phyloP scores from a whole-genome alignment of 2,888 invertebrate species.

The Monopis laevigella region DNA sequence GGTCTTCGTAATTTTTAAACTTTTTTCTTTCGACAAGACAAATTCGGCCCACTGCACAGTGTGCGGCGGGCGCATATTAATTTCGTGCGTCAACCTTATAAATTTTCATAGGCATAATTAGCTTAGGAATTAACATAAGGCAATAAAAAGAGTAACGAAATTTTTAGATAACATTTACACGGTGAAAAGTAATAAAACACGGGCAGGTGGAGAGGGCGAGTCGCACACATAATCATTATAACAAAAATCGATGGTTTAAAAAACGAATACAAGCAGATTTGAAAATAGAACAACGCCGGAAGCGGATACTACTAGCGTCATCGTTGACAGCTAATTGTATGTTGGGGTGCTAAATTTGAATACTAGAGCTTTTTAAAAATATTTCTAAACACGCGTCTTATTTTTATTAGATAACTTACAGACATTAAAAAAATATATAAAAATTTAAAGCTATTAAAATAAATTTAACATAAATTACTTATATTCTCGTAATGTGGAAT shows the following conservation, averaged over 20 bases:
- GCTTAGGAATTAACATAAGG: constrained; percentile 64
- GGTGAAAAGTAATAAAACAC: constrained; percentile 42
- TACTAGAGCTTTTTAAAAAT: constrained; percentile 1
- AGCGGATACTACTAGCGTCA: constrained; percentile 52
- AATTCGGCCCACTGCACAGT: constrained; percentile 50
- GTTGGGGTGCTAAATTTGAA: constrained; percentile 27
- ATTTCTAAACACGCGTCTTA: not conserved
- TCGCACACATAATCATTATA: constrained; percentile 16
- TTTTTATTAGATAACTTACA: too few relatives aligned
- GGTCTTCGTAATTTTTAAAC: constrained; percentile 37
- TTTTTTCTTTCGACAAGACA: constrained; percentile 36
- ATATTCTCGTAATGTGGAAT: too few relatives aligned
- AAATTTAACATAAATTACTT: too few relatives aligned
- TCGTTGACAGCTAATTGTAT: constrained; percentile 64
- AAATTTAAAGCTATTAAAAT: too few relatives aligned
- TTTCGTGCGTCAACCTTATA: constrained; percentile 54
- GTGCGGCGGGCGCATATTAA: constrained; percentile 48
- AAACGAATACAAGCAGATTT: constrained; percentile 37
- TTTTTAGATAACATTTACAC: constrained; percentile 58
- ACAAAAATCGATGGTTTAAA: constrained; percentile 20
- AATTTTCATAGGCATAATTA: constrained; percentile 65
- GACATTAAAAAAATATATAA: too few relatives aligned
- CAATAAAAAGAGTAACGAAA: constrained; percentile 62
- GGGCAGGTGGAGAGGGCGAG: constrained; percentile 42
- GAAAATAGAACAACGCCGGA: constrained; percentile 60